Conservation (phyloP, 2,888 invertebrate species). For the Phaedon cochleariae region DNA sequence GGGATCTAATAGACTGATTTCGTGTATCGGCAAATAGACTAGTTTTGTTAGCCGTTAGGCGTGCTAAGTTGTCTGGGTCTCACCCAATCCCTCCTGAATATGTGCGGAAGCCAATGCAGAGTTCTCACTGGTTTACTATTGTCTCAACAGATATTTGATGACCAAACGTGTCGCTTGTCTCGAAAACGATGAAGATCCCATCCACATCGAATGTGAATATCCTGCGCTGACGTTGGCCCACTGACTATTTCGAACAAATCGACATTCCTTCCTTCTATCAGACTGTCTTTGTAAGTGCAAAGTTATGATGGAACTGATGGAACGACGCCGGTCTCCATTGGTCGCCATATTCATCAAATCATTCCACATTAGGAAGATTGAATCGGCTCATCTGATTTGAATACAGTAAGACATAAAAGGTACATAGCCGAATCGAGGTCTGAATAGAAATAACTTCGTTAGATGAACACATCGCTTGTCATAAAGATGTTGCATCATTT, state of each 20-base stretch:
- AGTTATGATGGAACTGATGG: slow-evolving; percentile 18
- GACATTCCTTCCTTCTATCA: slow-evolving; percentile 23
- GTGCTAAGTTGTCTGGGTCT: too few relatives aligned
- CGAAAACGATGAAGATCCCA: not conserved
- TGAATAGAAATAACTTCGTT: slow-evolving; percentile 20
- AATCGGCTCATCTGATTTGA: slow-evolving; percentile 19
- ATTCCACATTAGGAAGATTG: slow-evolving; percentile 27
- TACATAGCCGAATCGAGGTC: slow-evolving; percentile 2
- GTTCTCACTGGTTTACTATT: too few relatives aligned
- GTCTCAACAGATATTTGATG: too few relatives aligned
- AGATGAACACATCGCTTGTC: slow-evolving; percentile 6
- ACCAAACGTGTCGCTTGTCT: too few relatives aligned
- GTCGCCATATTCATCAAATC: slow-evolving; percentile 24
- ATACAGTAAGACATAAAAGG: slow-evolving; percentile 6
- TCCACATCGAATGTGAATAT: not conserved
- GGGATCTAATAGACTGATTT: too few relatives aligned
- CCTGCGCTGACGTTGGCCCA: slow-evolving; percentile 1
- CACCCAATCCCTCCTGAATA: too few relatives aligned
- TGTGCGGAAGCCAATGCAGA: too few relatives aligned
- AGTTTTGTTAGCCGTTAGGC: too few relatives aligned
- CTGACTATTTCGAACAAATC: slow-evolving; percentile 14
- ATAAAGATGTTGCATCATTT: not conserved
- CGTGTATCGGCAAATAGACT: too few relatives aligned
- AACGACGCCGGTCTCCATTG: not conserved
- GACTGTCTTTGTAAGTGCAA: slow-evolving; percentile 28